Evolutionary conservation across 2,113 vertebrate genomes (phyloP).

Genomic region (Hemibagrus wyckioides): DNA sequence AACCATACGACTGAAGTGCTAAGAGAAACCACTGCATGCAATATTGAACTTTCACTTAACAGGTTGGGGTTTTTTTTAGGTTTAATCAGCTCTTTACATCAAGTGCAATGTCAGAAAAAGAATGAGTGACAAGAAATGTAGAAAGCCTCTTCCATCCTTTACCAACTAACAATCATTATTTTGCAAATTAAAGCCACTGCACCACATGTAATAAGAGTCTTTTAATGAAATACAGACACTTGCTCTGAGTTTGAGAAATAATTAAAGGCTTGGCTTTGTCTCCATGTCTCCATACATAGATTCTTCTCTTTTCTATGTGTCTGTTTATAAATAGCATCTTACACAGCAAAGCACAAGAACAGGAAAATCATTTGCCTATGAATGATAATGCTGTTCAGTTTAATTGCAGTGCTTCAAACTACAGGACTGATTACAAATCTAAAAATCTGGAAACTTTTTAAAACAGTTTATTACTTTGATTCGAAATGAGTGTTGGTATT

Average conservation of each 20-base stretch:
- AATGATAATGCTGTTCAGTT: neutral
- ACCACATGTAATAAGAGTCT: neutral
- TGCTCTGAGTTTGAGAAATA: neutral
- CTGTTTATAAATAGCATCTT: neutral
- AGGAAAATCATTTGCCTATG: neutral
- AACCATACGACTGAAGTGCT: neutral
- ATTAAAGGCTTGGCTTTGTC: neutral
- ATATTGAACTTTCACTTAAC: neutral
- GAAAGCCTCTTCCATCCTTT: neutral
- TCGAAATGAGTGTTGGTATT: neutral
- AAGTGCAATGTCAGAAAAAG: neutral
- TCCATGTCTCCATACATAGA: neutral
- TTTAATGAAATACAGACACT: neutral
- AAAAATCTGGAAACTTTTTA: slow-evolving; percentile 7
- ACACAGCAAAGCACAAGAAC: neutral
- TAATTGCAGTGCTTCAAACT: neutral
- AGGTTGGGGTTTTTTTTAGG: neutral
- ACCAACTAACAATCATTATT: neutral
- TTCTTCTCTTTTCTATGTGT: slow-evolving; percentile 4
- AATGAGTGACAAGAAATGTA: neutral
- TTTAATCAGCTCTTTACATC: neutral
- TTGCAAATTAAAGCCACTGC: neutral
- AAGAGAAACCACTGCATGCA: neutral
- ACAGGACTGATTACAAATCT: neutral
- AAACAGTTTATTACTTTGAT: neutral